Conservation (phyloP, 64 coral and sea anemone species). For the Actinia tenebrosa region DNA sequence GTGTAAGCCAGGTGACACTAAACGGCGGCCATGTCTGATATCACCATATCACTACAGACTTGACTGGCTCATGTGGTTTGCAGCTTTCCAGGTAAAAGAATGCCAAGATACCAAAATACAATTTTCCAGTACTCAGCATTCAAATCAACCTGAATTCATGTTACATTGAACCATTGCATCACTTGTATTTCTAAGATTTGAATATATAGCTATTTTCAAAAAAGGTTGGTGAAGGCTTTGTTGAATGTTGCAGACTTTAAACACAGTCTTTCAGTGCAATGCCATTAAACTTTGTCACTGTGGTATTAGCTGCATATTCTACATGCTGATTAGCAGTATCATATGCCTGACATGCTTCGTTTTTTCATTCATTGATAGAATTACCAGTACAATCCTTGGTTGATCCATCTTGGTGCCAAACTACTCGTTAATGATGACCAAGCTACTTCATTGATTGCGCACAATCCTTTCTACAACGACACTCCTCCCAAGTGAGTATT, state of each 20-base stretch:
- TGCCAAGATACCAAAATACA: no score
- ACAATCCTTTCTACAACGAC: slow-evolving; percentile 80
- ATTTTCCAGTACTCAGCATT: no score
- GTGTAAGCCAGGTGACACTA: slow-evolving; percentile 89
- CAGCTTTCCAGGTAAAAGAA: slow-evolving; percentile 85
- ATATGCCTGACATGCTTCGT: neutral
- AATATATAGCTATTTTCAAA: neutral
- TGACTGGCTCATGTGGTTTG: slow-evolving; percentile 99
- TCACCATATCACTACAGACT: slow-evolving; percentile 97
- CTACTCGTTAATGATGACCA: slow-evolving; percentile 90
- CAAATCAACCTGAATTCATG: no score
- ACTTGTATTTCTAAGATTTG: no score
- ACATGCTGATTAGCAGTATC: neutral
- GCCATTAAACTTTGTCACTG: no score
- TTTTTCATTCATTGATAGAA: slow-evolving; percentile 39
- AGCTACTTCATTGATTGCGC: slow-evolving; percentile 68
- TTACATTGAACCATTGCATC: no score
- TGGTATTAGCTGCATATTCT: neutral
- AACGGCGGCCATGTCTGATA: slow-evolving; percentile 80
- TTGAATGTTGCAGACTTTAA: no score
- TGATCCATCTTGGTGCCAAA: slow-evolving; percentile 91
- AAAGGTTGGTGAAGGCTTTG: no score
- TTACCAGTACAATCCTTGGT: slow-evolving; percentile 93
- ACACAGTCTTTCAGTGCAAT: no score
- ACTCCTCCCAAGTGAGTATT: slow-evolving; percentile 63